Conservation (phyloP, 37 sponge, comb jelly and placozoan genomes). For the Agelas oroides region DNA sequence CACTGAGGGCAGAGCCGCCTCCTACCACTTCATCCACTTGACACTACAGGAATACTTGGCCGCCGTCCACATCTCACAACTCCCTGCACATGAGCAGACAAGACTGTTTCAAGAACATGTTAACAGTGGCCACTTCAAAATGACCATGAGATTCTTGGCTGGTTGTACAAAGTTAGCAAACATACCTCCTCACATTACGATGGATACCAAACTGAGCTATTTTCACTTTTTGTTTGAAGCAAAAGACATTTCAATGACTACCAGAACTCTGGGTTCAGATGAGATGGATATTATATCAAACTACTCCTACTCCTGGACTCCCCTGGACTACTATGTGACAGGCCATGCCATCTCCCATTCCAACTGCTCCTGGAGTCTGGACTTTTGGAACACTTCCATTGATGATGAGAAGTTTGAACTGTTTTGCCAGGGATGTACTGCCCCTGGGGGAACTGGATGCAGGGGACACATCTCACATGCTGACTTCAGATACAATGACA, state of each 20-base stretch:
- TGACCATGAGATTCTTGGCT: too few species aligned
- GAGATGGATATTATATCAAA: not conserved
- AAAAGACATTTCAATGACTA: not conserved
- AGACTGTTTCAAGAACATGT: too few species aligned
- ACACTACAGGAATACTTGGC: conserved; percentile 8
- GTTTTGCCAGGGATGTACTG: not conserved
- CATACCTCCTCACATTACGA: too few species aligned
- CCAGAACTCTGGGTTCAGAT: conserved; percentile 9
- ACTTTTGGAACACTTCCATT: not conserved
- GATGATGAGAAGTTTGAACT: conserved; percentile 10
- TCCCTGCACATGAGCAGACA: not conserved
- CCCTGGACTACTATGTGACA: conserved; percentile 11
- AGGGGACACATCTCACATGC: not conserved
- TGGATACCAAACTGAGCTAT: too few species aligned
- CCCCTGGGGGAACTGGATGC: not conserved
- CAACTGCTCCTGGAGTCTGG: conserved; percentile 2
- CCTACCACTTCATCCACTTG: conserved; percentile 15
- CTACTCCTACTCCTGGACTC: conserved; percentile 10
- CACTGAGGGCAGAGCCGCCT: not conserved
- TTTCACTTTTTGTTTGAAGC: not conserved
- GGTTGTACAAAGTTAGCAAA: too few species aligned
- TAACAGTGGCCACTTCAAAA: too few species aligned
- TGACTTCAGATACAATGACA: not conserved
- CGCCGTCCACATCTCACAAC: not conserved
- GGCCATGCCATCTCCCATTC: not conserved